phyloP scores from a whole-genome alignment of 2,113 vertebrate species.

The Neogobius melanostomus region DNA sequence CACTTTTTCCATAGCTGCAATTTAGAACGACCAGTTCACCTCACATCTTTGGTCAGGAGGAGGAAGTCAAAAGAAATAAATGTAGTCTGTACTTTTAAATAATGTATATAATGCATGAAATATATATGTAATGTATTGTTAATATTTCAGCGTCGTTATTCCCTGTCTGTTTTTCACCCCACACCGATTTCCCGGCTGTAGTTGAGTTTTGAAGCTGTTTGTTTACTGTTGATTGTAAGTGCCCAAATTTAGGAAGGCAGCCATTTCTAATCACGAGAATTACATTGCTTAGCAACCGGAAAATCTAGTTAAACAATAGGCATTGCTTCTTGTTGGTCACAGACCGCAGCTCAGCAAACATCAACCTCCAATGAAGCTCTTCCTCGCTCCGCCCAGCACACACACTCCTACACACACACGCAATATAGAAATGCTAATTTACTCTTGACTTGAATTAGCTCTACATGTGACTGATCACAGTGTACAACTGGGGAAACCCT shows the following conservation, averaged over 20 bases:
- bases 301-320: constrained; percentile 80
- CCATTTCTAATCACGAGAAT: constrained; percentile 81
- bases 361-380: constrained; percentile 66
- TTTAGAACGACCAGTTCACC: no score
- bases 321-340: constrained; percentile 73
- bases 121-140: background rate
- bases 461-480: constrained; percentile 70
- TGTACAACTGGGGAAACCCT: constrained; percentile 40
- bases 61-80: no score
- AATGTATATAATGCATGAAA: no score
- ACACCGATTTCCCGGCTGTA: constrained; percentile 54
- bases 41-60: no score
- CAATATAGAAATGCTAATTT: constrained; percentile 65
- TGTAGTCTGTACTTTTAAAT: no score
- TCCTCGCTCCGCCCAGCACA: constrained; percentile 51
- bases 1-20: no score
- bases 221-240: constrained; percentile 79
- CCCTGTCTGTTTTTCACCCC: constrained; percentile 10
- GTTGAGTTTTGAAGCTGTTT: constrained; percentile 72
- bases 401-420: constrained; percentile 38
- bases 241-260: constrained; percentile 76
- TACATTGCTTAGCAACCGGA: constrained; percentile 81
- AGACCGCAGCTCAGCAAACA: constrained; percentile 65
- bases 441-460: constrained; percentile 63
- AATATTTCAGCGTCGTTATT: constrained; percentile 2